These are phyloP conservation scores for Agriopis aurantiaria DNA, from an alignment of 2,888 invertebrate genomes.

Conservation along the genomic window DNA sequence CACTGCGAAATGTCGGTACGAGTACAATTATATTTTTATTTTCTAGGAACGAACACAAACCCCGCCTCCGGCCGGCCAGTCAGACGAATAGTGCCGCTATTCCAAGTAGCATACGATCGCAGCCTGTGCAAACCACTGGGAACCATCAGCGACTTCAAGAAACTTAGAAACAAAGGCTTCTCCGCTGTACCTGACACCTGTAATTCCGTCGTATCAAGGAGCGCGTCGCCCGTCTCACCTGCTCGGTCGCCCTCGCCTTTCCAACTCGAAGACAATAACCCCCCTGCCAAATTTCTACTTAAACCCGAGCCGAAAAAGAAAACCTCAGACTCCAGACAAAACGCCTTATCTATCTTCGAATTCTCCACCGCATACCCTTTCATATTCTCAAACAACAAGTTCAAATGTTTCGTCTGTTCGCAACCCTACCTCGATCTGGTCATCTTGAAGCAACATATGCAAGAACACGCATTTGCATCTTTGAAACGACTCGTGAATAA, in stretches of 20 bases:
- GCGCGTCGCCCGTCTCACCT: slow-evolving; percentile 64
- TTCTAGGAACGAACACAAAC: slow-evolving; percentile 74
- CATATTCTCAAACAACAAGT: slow-evolving; percentile 78
- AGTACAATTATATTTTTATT: slow-evolving; percentile 65
- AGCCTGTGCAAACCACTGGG: slow-evolving; percentile 79
- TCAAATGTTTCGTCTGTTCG: slow-evolving; percentile 79
- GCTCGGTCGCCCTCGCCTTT: slow-evolving; percentile 43
- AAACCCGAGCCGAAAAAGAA: slow-evolving; percentile 52
- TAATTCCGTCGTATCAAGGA: slow-evolving; percentile 55
- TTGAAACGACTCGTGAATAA: slow-evolving; percentile 76
- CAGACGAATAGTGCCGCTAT: slow-evolving; percentile 72
- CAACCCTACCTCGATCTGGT: slow-evolving; percentile 73
- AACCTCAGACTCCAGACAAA: slow-evolving; percentile 68
- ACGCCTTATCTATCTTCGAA: slow-evolving; percentile 75
- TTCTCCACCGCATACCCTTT: slow-evolving; percentile 79
- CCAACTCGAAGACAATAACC: slow-evolving; percentile 36
- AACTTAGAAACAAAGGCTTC: slow-evolving; percentile 52
- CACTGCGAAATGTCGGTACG: slow-evolving; percentile 24
- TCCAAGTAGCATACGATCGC: slow-evolving; percentile 81
- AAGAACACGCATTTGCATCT: slow-evolving; percentile 69
- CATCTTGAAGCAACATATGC: slow-evolving; percentile 71
- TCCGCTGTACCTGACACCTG: slow-evolving; percentile 15
- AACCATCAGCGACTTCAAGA: slow-evolving; percentile 72
- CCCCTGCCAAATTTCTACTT: slow-evolving; percentile 41
- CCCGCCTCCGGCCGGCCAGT: slow-evolving; percentile 57